These are phyloP conservation scores for Panonychus citri DNA, from an alignment of 1,140 invertebrate genomes.

Conservation along the genomic window DNA sequence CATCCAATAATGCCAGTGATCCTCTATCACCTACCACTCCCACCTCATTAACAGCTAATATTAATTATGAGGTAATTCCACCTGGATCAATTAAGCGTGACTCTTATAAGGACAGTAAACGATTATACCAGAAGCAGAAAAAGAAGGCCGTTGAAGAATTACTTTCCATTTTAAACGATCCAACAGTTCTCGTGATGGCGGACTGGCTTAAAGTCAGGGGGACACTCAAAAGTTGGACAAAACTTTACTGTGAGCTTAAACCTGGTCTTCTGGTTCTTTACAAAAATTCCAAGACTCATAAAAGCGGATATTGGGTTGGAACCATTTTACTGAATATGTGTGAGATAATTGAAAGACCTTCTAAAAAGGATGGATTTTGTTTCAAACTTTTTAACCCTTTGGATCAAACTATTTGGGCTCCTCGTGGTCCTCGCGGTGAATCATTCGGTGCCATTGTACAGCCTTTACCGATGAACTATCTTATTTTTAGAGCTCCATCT, in stretches of 20 bases:
- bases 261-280: constrained; percentile 70
- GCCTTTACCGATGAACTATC: constrained; percentile 65
- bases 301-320: constrained; percentile 80
- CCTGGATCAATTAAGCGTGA: background rate
- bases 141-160: constrained; percentile 69
- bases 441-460: constrained; percentile 71
- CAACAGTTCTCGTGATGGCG: constrained; percentile 58
- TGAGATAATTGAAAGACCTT: constrained; percentile 79
- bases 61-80: background rate
- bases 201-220: constrained; percentile 71
- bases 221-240: constrained; percentile 82
- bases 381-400: constrained; percentile 86
- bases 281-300: constrained; percentile 60
- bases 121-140: constrained; percentile 74
- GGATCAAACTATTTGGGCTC: constrained; percentile 84
- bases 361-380: constrained; percentile 89
- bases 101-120: constrained; percentile 45
- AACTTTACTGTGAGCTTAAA: constrained; percentile 80
- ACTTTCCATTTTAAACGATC: constrained; percentile 57
- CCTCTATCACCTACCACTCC: too few species aligned
- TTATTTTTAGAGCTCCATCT: constrained; percentile 80
- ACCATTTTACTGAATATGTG: constrained; percentile 71
- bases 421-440: constrained; percentile 71
- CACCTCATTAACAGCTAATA: too few species aligned
- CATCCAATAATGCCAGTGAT: too few species aligned